Evolutionary conservation across 1,140 invertebrate genomes (phyloP), one percentile per base, ranked within the genome.

Genomic region (Drosophila tropicalis): DNA sequence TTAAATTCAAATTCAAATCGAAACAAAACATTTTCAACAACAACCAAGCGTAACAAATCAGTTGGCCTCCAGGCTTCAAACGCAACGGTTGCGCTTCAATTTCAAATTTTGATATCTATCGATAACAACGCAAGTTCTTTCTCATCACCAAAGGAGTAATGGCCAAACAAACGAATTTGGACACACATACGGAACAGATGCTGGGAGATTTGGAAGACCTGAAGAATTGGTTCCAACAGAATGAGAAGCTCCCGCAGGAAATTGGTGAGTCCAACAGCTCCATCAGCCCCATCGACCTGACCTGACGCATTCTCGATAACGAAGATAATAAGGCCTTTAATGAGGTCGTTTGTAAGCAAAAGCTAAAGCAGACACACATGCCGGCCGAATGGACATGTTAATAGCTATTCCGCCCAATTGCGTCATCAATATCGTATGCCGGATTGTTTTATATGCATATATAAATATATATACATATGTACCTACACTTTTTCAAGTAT

Each of bases 191-290:
- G 34, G 44, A 70, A 65, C 80, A 73, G 77, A 56, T 70, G 74
- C 71, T 32, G 57, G 34, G 67, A 36, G 82, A 91, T 76, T 72
- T 91, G 32, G 72, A 78, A 77, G 76, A 89, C 55, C 75, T 91
- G 15, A 25, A 62, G 19, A 73, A 70, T 15, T 91, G 90, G 90
- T 91, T 91, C 60, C 41, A 57, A 34, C 56, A 67, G 25, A 90
- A 90, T 76, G 89, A 86, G 58, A 91, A 90, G 47, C 47, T 91
- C 15, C 90, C 90, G 19, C 73, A 90, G 64, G 75, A 90, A 67
- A 92, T 91, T 72, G 90, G 90, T 91, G 72, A 89, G 75, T 5
- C 39, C 5, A 29, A 5, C 29, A 29, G 29, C 5, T 58, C 17
- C 36, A 13, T 6, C 54, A 22, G 34, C 55, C 36, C 51, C 9